Conservation (phyloP, 2,888 invertebrate genomes). For the Apamea monoglypha region DNA sequence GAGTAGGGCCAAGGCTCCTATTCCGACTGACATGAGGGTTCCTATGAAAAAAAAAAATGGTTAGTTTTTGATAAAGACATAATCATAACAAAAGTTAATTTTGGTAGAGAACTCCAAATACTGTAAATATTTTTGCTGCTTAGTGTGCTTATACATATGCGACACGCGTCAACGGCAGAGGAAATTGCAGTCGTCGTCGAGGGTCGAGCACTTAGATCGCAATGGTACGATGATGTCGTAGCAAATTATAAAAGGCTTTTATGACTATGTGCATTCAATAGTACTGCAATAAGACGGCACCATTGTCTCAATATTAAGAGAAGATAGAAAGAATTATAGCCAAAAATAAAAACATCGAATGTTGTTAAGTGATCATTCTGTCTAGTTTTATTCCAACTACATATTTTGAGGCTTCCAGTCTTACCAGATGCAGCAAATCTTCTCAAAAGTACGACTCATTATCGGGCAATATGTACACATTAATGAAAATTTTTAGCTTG, state of each 20-base stretch:
- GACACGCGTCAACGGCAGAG: too few relatives aligned
- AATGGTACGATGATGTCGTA: neutral
- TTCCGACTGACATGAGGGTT: conserved; percentile 93
- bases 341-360: neutral
- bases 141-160: too few relatives aligned
- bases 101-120: neutral
- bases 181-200: neutral
- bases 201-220: neutral
- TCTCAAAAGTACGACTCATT: neutral
- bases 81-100: neutral
- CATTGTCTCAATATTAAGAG: neutral
- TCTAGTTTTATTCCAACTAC: neutral
- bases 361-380: neutral
- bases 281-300: neutral
- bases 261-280: neutral
- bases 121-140: neutral
- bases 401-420: neutral
- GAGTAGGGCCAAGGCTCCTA: conserved; percentile 94
- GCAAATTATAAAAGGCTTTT: neutral
- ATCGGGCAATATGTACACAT: neutral
- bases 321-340: neutral
- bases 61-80: neutral
- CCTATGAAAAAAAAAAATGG: conserved; percentile 81
- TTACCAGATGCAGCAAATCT: neutral
- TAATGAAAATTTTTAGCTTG: neutral